These are phyloP conservation scores for Varanus salvator DNA, from an alignment of 2,113 vertebrate species.

Conservation along the genomic window DNA sequence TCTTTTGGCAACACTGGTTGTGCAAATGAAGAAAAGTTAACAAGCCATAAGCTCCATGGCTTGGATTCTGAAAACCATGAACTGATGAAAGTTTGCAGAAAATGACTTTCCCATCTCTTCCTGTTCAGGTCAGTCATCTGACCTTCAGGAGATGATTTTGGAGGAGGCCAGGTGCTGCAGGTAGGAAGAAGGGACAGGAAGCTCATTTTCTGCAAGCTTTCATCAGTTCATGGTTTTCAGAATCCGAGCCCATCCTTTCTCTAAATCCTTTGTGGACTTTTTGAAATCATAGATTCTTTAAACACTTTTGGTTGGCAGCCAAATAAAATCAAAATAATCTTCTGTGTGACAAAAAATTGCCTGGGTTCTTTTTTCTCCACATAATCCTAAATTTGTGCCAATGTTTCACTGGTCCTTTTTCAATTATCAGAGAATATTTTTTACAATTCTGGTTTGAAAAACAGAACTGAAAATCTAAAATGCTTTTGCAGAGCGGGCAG, in stretches of 20 bases:
- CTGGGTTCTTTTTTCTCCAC: conserved; percentile 67
- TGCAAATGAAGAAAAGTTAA: conserved; percentile 72
- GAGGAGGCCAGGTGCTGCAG: background rate
- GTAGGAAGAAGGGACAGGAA: background rate
- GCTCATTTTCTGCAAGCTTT: background rate
- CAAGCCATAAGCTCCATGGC: conserved; percentile 28
- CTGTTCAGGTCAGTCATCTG: background rate
- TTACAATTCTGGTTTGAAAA: conserved; percentile 84
- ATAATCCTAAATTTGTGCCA: conserved; percentile 81
- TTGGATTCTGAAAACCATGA: background rate
- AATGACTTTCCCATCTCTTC: background rate
- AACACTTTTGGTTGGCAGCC: conserved; percentile 72
- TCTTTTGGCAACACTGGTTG: conserved; percentile 76
- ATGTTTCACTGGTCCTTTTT: conserved; percentile 84
- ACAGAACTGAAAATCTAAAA: conserved; percentile 88
- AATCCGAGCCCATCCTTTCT: background rate
- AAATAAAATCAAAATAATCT: conserved; percentile 75
- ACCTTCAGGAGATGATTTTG: background rate
- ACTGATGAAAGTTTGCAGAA: background rate
- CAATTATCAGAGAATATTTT: conserved; percentile 83
- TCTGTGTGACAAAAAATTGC: conserved; percentile 77
- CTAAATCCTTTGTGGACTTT: conserved; percentile 76
- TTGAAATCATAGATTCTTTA: conserved; percentile 75
- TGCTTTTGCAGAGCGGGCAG: conserved; percentile 95
- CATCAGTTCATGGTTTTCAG: background rate